These are phyloP conservation scores for Alethe diademata DNA, from an alignment of 2,113 vertebrate genomes.

Conservation along the genomic window DNA sequence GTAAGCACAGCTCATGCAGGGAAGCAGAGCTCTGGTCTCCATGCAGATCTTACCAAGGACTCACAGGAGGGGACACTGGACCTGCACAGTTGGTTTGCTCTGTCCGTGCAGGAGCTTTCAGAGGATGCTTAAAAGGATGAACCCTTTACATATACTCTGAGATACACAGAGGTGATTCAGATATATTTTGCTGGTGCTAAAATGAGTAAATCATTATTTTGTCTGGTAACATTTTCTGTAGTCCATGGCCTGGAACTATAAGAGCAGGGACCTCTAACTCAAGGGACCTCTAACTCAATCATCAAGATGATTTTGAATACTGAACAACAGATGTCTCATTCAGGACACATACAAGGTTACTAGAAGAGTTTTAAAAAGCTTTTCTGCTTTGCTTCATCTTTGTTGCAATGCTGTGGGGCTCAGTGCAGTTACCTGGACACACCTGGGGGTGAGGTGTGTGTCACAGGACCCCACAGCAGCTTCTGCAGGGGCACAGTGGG, in stretches of 20 bases:
- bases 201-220: background rate
- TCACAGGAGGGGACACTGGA: background rate
- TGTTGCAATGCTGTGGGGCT: background rate
- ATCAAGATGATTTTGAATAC: background rate
- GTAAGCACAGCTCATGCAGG: background rate
- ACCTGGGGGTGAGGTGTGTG: background rate
- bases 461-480: background rate
- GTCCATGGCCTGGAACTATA: background rate
- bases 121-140: background rate
- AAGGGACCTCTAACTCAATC: background rate
- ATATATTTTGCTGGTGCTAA: background rate
- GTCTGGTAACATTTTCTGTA: background rate
- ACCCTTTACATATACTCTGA: rapidly evolving
- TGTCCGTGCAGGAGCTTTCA: background rate
- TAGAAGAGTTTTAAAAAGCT: background rate
- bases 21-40: background rate
- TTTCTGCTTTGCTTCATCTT: background rate
- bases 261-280: background rate
- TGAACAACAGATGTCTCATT: background rate
- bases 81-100: background rate
- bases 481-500: background rate
- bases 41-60: background rate
- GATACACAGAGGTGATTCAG: background rate
- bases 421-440: background rate
- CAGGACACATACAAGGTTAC: background rate